A percentile compares a stretch with the other conserved stretches of the same genome.
Conservation (phyloP, 2,113 vertebrate species). For the Albula glossodonta region DNA sequence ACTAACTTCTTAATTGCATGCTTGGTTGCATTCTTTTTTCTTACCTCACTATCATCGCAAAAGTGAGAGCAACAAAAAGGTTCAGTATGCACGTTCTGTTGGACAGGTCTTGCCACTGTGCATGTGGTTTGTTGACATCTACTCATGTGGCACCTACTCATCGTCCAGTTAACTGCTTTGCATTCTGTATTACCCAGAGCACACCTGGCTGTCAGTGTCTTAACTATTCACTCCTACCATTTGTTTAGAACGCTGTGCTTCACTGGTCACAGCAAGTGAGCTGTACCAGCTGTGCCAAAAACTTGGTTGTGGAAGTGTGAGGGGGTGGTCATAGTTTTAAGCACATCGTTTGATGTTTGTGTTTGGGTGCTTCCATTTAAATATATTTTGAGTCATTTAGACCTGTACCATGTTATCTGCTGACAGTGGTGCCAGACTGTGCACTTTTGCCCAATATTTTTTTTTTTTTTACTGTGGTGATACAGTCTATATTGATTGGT, state of each 20-base stretch:
- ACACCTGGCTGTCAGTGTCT: conserved; percentile 58
- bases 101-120: neutral
- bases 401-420: too few relatives aligned
- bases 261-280: conserved; percentile 49
- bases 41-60: too few relatives aligned
- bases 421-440: too few relatives aligned
- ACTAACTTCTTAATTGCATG: too few relatives aligned
- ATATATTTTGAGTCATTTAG: too few relatives aligned
- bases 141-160: neutral
- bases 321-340: neutral
- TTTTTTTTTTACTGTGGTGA: neutral
- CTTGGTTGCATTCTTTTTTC: too few relatives aligned
- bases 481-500: too few relatives aligned
- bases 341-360: neutral
- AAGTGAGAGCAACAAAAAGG: neutral
- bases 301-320: conserved; percentile 50
- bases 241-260: conserved; percentile 61
- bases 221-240: conserved; percentile 66
- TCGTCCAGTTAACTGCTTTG: neutral
- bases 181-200: conserved; percentile 48
- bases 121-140: neutral
- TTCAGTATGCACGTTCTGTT: neutral
- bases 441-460: too few relatives aligned
- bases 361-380: too few relatives aligned
- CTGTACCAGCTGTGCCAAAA: conserved; percentile 64